A percentile compares a stretch with the other conserved stretches of the same genome.
Evolutionary conservation across 2,113 vertebrate species (phyloP).

Genomic region (Notothenia coriiceps): DNA sequence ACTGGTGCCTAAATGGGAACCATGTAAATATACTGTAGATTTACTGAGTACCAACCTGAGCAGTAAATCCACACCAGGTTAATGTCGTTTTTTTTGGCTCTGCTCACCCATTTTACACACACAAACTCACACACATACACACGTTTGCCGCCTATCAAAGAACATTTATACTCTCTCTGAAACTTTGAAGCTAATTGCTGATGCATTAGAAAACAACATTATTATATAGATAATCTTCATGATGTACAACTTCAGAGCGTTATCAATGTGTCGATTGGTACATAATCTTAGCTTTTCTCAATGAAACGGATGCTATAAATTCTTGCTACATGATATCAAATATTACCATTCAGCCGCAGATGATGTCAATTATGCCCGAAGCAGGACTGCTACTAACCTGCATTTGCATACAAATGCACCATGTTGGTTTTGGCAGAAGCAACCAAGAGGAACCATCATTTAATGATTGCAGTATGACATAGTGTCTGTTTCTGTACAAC

Average conservation of each 20-base stretch:
- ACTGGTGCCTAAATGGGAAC: slow-evolving; percentile 17
- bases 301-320: slow-evolving; percentile 39
- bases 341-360: slow-evolving; percentile 37
- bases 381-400: slow-evolving; percentile 31
- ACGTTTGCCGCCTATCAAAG: too few relatives aligned
- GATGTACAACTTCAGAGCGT: background rate
- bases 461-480: slow-evolving; percentile 72
- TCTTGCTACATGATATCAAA: slow-evolving; percentile 38
- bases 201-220: slow-evolving; percentile 20
- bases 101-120: too few relatives aligned
- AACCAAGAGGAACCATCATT: slow-evolving; percentile 71
- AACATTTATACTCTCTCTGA: background rate
- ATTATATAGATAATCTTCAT: background rate
- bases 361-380: slow-evolving; percentile 38
- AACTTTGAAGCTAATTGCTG: background rate
- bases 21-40: slow-evolving; percentile 7
- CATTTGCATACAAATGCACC: slow-evolving; percentile 71
- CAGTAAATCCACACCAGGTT: background rate
- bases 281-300: background rate
- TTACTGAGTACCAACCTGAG: background rate
- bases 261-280: background rate
- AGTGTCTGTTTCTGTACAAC: slow-evolving; percentile 60
- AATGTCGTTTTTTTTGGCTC: background rate
- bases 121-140: background rate
- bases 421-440: slow-evolving; percentile 59